A percentile compares a stretch with the other conserved stretches of the same genome.
phyloP scores from a whole-genome alignment of 2,113 vertebrate species.

The Cyprinodon brontotheroides region DNA sequence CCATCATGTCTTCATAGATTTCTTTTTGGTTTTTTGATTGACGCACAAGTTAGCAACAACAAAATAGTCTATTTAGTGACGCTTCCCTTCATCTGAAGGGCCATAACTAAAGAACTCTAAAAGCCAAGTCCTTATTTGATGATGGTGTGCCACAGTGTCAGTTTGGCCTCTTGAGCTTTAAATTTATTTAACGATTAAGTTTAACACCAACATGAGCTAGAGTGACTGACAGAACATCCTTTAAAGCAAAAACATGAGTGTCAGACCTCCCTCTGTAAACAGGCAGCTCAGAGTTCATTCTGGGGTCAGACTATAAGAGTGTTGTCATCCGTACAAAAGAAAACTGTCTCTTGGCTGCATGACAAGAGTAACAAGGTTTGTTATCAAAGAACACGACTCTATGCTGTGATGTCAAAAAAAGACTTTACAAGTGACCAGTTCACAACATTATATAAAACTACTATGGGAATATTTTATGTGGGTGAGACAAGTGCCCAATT shows the following conservation, averaged over 20 bases:
- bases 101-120: neutral
- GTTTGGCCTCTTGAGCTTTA: too few species aligned
- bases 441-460: conserved; percentile 6
- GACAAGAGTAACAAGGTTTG: conserved; percentile 41
- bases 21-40: neutral
- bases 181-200: neutral
- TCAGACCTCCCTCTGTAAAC: conserved; percentile 21
- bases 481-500: neutral
- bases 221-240: conserved; percentile 3
- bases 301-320: conserved; percentile 3
- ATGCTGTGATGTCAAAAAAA: conserved; percentile 31
- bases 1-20: neutral
- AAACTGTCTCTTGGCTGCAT: conserved; percentile 41
- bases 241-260: conserved; percentile 11
- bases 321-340: conserved; percentile 37
- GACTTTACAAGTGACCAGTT: conserved; percentile 1
- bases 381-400: conserved; percentile 43
- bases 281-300: conserved; percentile 29
- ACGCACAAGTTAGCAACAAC: neutral
- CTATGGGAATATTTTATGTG: neutral
- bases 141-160: neutral
- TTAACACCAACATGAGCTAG: conserved; percentile 5
- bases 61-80: neutral
- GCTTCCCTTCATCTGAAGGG: neutral
- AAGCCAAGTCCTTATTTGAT: neutral